Conservation (phyloP, 2,888 invertebrate genomes). For the Pomacea canaliculata region DNA sequence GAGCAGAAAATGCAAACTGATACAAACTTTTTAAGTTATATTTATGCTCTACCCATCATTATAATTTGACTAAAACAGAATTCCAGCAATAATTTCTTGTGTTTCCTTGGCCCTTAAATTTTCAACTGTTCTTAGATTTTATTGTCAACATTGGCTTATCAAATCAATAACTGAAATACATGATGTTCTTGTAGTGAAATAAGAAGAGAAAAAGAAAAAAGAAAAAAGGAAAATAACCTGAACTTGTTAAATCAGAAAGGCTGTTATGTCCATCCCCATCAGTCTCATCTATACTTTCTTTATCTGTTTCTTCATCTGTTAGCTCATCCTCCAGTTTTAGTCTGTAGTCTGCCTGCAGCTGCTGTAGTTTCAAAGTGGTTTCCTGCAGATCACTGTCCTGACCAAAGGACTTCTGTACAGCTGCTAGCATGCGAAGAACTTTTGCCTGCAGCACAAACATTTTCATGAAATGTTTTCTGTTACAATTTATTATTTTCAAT, state of each 20-base stretch:
- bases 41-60: no score
- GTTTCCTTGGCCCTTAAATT: no score
- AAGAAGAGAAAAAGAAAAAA: not conserved
- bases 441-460: conserved; percentile 37
- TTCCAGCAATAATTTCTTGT: no score
- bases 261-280: conserved; percentile 10
- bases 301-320: conserved; percentile 33
- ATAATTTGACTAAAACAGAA: no score
- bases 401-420: conserved; percentile 56
- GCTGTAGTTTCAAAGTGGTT: conserved; percentile 73
- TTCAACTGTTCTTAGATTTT: no score
- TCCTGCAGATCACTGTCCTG: conserved; percentile 60
- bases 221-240: not conserved
- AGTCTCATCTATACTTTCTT: conserved; percentile 39
- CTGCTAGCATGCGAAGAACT: conserved; percentile 70
- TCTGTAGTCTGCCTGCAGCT: conserved; percentile 72
- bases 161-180: not conserved
- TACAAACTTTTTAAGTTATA: no score
- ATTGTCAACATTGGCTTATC: no score
- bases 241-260: conserved; percentile 4
- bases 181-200: not conserved
- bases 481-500: no score
- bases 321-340: conserved; percentile 38
- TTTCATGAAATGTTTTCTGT: no score
- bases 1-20: no score